Conservation (phyloP, 2,888 invertebrate species). For the Pseudococcus longispinus region DNA sequence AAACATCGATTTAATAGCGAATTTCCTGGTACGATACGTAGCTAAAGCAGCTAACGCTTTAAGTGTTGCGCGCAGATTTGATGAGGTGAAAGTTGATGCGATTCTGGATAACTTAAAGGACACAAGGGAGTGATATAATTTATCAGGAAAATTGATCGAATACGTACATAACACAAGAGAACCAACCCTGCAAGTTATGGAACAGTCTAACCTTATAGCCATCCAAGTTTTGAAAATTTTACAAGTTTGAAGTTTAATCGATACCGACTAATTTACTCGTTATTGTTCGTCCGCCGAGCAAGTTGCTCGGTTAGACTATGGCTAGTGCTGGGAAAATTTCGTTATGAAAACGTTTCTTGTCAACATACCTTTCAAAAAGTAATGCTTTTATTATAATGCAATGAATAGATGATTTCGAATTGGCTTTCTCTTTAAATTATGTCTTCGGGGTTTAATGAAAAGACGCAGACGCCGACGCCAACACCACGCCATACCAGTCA, state of each 20-base stretch:
- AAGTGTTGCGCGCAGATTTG: slow-evolving; percentile 1
- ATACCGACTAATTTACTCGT: slow-evolving; percentile 40
- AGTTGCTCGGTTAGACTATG: background rate
- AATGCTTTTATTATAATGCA: background rate
- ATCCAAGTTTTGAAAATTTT: background rate
- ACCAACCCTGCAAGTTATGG: background rate
- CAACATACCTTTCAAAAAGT: background rate
- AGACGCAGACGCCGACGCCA: background rate
- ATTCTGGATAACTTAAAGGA: slow-evolving; percentile 20
- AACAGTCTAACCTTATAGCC: background rate
- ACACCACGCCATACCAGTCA: background rate
- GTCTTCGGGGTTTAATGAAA: background rate
- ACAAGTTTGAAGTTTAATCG: slow-evolving; percentile 40
- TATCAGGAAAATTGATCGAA: slow-evolving; percentile 34
- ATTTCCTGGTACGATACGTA: background rate
- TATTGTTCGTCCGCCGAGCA: slow-evolving; percentile 1
- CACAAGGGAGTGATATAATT: slow-evolving; percentile 38
- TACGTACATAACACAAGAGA: background rate
- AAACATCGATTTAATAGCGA: slow-evolving; percentile 14
- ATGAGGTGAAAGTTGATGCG: slow-evolving; percentile 37
- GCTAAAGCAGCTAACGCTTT: background rate
- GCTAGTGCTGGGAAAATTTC: slow-evolving; percentile 17
- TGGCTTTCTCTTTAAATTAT: background rate
- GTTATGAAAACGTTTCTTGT: background rate
- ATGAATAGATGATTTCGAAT: background rate